Percentiles rank a stretch among this genome's conserved stretches.
These are phyloP conservation scores for Coleophora deauratella DNA, from an alignment of 2,888 invertebrate genomes.

Conservation along the genomic window DNA sequence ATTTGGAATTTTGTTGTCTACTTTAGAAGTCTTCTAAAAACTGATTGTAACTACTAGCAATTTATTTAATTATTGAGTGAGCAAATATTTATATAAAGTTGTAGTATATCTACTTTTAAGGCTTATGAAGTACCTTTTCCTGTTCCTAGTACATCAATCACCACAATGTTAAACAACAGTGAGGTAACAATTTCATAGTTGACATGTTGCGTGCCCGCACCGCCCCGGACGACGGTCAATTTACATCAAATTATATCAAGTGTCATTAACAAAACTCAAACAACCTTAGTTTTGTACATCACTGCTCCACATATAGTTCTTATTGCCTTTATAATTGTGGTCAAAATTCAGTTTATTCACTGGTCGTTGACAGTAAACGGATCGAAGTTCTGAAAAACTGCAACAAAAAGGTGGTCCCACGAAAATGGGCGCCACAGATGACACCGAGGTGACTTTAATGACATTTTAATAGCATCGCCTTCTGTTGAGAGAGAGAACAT, in stretches of 20 bases:
- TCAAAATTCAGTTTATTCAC: conserved; percentile 21
- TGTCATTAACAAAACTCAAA: conserved; percentile 59
- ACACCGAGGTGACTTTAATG: conserved; percentile 69
- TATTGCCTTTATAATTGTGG: conserved; percentile 28
- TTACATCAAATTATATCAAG: conserved; percentile 66
- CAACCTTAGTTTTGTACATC: conserved; percentile 26
- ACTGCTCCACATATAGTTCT: conserved; percentile 22
- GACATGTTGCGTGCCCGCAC: conserved; percentile 64
- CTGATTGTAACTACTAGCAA: too few relatives aligned
- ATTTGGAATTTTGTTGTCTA: conserved; percentile 3
- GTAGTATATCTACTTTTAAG: too few relatives aligned
- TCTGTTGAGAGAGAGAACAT: conserved; percentile 53
- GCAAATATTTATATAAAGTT: too few relatives aligned
- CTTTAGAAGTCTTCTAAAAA: too few relatives aligned
- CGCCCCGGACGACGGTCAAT: conserved; percentile 53
- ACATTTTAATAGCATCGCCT: conserved; percentile 70
- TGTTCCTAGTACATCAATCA: conserved; percentile 45
- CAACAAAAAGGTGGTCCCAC: conserved; percentile 63
- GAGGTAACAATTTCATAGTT: conserved; percentile 67
- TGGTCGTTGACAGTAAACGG: conserved; percentile 14
- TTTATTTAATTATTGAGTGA: too few relatives aligned
- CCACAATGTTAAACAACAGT: conserved; percentile 44
- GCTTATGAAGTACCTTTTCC: too few relatives aligned
- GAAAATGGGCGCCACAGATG: conserved; percentile 62
- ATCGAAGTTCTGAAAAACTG: conserved; percentile 46